phyloP scores from a whole-genome alignment of 2,113 vertebrate species.

The Aplodontia rufa region DNA sequence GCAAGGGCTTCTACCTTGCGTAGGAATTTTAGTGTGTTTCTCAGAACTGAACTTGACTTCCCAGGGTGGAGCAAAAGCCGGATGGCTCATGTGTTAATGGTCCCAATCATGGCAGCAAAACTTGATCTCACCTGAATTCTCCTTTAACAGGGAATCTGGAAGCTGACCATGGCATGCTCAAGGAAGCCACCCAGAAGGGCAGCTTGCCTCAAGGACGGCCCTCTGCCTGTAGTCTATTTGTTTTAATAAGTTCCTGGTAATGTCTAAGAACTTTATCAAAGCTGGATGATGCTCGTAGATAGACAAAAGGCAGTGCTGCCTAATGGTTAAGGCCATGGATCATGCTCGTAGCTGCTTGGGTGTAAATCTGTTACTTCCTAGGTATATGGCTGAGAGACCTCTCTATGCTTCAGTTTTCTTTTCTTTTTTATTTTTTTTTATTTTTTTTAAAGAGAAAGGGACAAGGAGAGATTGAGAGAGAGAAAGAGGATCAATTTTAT shows the following conservation, averaged over 20 bases:
- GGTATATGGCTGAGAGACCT: not conserved
- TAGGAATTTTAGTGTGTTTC: not conserved
- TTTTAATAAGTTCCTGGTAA: not conserved
- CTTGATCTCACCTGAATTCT: not conserved
- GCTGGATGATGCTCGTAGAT: not conserved
- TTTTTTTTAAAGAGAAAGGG: no score
- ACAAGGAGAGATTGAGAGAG: no score
- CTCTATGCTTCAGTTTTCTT: not conserved
- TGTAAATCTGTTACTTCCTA: not conserved
- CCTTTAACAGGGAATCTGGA: not conserved
- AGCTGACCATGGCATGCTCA: not conserved
- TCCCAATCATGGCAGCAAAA: not conserved
- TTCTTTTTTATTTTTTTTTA: no score
- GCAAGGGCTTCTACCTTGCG: not conserved
- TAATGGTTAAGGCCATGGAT: not conserved
- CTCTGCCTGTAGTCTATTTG: not conserved
- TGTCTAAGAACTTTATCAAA: not conserved
- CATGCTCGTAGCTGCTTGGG: not conserved
- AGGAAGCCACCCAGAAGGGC: not conserved
- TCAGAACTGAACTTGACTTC: not conserved
- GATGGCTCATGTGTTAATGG: not conserved
- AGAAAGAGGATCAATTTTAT: no score
- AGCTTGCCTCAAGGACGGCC: not conserved
- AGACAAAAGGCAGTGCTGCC: not conserved
- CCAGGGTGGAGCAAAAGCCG: not conserved